phyloP scores from a whole-genome alignment of 2,888 invertebrate species.

The Ryuthela nishihirai region DNA sequence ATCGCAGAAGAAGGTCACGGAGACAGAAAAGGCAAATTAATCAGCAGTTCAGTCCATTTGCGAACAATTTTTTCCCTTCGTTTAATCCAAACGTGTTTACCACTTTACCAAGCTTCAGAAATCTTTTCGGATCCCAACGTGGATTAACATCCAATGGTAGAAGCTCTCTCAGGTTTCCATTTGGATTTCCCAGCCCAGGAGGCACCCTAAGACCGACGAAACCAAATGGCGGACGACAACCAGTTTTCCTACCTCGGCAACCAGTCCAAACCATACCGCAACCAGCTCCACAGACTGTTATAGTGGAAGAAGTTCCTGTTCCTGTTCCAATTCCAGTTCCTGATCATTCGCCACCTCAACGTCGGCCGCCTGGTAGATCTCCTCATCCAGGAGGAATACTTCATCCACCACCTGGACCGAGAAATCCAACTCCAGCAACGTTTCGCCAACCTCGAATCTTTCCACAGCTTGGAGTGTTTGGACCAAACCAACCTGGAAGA shows the following conservation, averaged over 20 bases:
- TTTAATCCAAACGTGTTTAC: conserved; percentile 29
- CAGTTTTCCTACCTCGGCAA: conserved; percentile 7
- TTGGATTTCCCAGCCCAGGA: conserved; percentile 11
- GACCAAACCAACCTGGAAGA: too few species aligned
- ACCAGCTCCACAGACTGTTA: conserved; percentile 23
- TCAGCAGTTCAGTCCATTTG: conserved; percentile 17
- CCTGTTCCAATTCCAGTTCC: conserved; percentile 26
- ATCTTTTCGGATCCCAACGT: conserved; percentile 4
- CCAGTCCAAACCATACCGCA: conserved; percentile 25
- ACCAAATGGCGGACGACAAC: not conserved
- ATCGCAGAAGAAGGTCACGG: conserved; percentile 12
- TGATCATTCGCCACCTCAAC: conserved; percentile 7
- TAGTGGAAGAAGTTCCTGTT: conserved; percentile 32
- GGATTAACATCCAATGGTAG: not conserved
- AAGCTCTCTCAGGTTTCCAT: conserved; percentile 9
- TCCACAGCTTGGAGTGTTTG: too few species aligned
- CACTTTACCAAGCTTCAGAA: conserved; percentile 19
- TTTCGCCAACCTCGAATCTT: too few species aligned
- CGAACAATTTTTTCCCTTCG: conserved; percentile 11
- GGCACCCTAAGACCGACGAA: not conserved
- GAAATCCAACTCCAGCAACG: too few species aligned
- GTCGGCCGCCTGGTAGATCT: conserved; percentile 10
- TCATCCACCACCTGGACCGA: too few species aligned
- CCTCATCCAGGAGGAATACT: too few species aligned
- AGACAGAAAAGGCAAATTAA: conserved; percentile 7